These are phyloP conservation scores for Carcinoscorpius rotundicauda DNA, from an alignment of 1,140 invertebrate species.

Conservation along the genomic window DNA sequence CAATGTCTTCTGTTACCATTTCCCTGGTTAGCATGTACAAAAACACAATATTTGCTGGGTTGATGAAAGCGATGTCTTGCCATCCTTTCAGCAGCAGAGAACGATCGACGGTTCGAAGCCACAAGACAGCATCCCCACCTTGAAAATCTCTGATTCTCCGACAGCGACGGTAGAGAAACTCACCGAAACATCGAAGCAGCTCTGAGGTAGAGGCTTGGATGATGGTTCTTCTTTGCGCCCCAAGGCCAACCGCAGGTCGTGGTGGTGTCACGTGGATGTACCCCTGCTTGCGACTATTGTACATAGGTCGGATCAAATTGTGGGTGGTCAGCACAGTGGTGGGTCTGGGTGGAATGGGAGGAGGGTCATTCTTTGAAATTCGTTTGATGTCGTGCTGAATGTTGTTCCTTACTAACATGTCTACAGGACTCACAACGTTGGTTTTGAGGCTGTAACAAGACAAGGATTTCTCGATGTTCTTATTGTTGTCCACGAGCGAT, in stretches of 20 bases:
- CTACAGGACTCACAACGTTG: slow-evolving; percentile 28
- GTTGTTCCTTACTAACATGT: slow-evolving; percentile 34
- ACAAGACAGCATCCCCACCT: slow-evolving; percentile 79
- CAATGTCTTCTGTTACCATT: slow-evolving; percentile 55
- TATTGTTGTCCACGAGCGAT: slow-evolving; percentile 60
- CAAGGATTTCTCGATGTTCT: slow-evolving; percentile 59
- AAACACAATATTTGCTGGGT: slow-evolving; percentile 98
- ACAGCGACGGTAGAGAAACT: slow-evolving; percentile 83
- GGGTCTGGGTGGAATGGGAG: slow-evolving; percentile 24
- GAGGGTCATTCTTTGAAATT: slow-evolving; percentile 25
- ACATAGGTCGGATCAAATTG: slow-evolving; percentile 12
- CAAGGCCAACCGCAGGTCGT: slow-evolving; percentile 34
- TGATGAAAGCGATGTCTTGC: slow-evolving; percentile 99
- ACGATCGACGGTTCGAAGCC: slow-evolving; percentile 91
- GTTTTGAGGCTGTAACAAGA: slow-evolving; percentile 42
- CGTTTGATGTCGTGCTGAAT: slow-evolving; percentile 23
- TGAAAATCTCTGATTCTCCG: slow-evolving; percentile 71
- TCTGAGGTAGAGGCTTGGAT: slow-evolving; percentile 97
- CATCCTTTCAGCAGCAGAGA: slow-evolving; percentile 91
- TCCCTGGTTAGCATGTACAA: slow-evolving; percentile 97
- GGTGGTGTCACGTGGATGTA: not conserved
- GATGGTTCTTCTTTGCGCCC: slow-evolving; percentile 51
- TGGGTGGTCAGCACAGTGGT: slow-evolving; percentile 20
- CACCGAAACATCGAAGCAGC: slow-evolving; percentile 89
- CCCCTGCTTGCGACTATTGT: no score